Percentiles rank a stretch among this genome's conserved stretches.
These are phyloP conservation scores for Alectura lathami DNA, from an alignment of 2,113 vertebrate genomes.

Conservation along the genomic window DNA sequence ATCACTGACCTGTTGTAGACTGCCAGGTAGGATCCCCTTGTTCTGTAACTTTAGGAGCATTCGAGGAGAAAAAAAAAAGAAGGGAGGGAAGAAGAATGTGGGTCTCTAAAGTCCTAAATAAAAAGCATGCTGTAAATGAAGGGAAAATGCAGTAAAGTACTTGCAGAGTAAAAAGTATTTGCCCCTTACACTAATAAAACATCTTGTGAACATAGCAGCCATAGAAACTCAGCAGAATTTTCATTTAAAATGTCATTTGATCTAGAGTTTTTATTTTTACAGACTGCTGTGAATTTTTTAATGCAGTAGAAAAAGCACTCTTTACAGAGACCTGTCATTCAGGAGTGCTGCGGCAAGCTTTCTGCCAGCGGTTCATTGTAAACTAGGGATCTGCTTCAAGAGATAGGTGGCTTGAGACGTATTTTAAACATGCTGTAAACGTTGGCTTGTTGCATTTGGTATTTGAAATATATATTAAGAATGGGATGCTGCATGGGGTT, in stretches of 20 bases:
- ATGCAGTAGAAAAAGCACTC: slow-evolving; percentile 28
- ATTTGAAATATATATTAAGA: slow-evolving; percentile 49
- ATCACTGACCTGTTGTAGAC: slow-evolving; percentile 89
- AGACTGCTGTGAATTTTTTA: slow-evolving; percentile 44
- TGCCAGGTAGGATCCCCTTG: slow-evolving; percentile 76
- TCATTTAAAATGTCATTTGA: slow-evolving; percentile 57
- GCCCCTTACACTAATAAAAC: slow-evolving; percentile 45
- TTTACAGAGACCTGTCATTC: slow-evolving; percentile 43
- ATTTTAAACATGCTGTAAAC: slow-evolving; percentile 50
- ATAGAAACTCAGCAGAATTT: slow-evolving; percentile 30
- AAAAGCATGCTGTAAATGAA: slow-evolving; percentile 55
- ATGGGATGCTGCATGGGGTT: slow-evolving; percentile 41
- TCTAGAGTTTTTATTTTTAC: slow-evolving; percentile 57
- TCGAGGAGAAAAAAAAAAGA: slow-evolving; percentile 39
- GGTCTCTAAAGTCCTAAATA: slow-evolving; percentile 76
- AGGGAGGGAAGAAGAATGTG: slow-evolving; percentile 34
- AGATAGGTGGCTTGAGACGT: slow-evolving; percentile 1
- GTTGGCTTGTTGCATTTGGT: slow-evolving; percentile 27
- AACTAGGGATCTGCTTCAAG: slow-evolving; percentile 7
- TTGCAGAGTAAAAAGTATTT: slow-evolving; percentile 35
- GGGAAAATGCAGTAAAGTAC: slow-evolving; percentile 64
- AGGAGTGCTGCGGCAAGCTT: slow-evolving; percentile 1
- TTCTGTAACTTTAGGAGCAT: slow-evolving; percentile 77
- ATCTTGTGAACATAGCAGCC: slow-evolving; percentile 25
- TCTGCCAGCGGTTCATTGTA: background rate